A percentile compares a stretch with the other conserved stretches of the same genome.
Evolutionary conservation across 2,113 vertebrate species (phyloP).

Genomic region (Gobio gobio): DNA sequence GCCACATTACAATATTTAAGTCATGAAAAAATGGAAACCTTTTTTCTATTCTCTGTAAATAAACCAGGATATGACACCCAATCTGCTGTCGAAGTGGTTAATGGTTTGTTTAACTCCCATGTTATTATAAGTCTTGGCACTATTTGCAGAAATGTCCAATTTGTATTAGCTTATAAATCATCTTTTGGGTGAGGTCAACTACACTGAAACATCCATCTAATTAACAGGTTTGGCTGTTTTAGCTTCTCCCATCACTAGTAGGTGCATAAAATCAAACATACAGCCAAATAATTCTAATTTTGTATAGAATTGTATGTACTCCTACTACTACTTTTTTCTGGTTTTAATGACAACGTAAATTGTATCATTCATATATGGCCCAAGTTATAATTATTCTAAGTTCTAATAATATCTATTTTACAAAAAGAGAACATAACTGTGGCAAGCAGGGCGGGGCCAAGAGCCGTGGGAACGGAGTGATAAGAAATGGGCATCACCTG

Average conservation of each 20-base stretch:
- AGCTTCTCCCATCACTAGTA: background rate
- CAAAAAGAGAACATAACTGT: background rate
- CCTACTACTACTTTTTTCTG: background rate
- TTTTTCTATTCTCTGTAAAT: background rate
- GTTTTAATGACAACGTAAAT: background rate
- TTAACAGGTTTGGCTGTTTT: background rate
- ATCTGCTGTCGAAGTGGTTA: background rate
- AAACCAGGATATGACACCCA: background rate
- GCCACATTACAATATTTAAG: background rate
- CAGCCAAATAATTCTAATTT: background rate
- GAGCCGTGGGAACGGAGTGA: no score
- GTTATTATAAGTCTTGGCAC: background rate
- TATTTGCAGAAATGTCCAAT: background rate
- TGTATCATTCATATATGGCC: background rate
- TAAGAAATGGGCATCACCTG: no score
- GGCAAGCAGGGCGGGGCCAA: no score
- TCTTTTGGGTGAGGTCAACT: background rate
- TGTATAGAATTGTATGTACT: background rate
- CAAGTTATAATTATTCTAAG: background rate
- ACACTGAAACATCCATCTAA: background rate
- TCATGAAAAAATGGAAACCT: background rate
- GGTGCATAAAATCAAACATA: background rate
- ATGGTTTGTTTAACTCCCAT: background rate
- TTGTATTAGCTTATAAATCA: background rate
- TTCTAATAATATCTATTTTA: background rate